Evolutionary conservation across 1,140 invertebrate species (phyloP), one percentile per base, ranked within the genome.

Genomic region (Babylonia areolata): DNA sequence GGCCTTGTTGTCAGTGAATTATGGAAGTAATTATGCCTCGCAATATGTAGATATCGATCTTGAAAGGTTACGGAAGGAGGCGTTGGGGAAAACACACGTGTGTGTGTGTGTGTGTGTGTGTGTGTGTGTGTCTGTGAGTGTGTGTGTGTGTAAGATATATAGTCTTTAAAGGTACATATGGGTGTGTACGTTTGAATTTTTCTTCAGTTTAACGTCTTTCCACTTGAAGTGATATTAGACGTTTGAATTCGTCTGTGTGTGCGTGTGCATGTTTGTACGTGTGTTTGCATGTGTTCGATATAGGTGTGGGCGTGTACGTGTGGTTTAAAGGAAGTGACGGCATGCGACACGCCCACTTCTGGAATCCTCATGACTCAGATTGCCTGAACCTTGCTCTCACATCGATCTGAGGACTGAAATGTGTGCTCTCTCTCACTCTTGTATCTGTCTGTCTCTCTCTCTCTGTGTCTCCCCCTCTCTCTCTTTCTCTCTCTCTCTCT

Each of bases 71-170:
- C 28, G 23, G 58, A 15, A n/a, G 12, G 23, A 69, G 58, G 15
- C 58, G 17, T 23, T 69, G 58, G 58, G 58, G 6, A 69, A 69
- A 69, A 69, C 20, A 15, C 20, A 31, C 20, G 71, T 35, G 31
- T 73, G 6, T 73, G 71, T 73, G 71, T 73, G 71, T 73, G 71
- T 73, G 71, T 73, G 71, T 73, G 71, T 73, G 71, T 73, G 71
- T 73, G 71, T 73, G 71, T 73, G 71, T 73, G 71, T 35, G 71
- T 73, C 31, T 35, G 71, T 73, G 71, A 12, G 71, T 73, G 71
- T 35, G 71, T 73, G 71, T 73, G 33, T 73, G 71, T 73, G 28
- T 73, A n/a, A n/a, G n/a, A n/a, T n/a, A n/a, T n/a, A n/a, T n/a
- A n/a, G n/a, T n/a, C n/a, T n/a, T n/a, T n/a, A n/a, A n/a, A n/a